Conservation (phyloP, 1,140 invertebrate species). For the Pectinophora gossypiella region DNA sequence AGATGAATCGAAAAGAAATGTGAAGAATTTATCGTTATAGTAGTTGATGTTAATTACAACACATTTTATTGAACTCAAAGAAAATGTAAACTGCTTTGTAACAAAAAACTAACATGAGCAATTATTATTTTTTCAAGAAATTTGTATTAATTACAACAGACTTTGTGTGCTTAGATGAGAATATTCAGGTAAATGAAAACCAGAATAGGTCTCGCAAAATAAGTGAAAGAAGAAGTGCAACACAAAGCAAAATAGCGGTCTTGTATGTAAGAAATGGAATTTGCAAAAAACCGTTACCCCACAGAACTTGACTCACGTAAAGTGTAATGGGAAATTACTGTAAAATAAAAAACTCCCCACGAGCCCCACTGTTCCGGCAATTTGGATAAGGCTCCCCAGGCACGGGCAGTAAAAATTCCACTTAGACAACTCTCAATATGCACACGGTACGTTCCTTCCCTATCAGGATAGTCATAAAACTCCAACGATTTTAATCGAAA, state of each 20-base stretch:
- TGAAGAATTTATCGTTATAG: too few species aligned
- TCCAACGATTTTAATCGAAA: conserved; percentile 64
- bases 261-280: conserved; percentile 25
- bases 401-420: conserved; percentile 65
- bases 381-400: conserved; percentile 66
- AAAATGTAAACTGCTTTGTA: too few species aligned
- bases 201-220: too few species aligned
- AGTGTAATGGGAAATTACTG: conserved; percentile 73
- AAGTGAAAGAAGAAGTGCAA: too few species aligned
- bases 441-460: conserved; percentile 35
- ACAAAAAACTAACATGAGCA: too few species aligned
- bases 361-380: conserved; percentile 52
- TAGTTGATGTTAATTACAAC: too few species aligned
- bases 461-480: conserved; percentile 55
- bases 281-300: conserved; percentile 59
- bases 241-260: conserved; percentile 35
- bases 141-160: too few species aligned
- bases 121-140: too few species aligned
- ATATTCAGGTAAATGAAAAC: too few species aligned
- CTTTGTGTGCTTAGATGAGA: too few species aligned
- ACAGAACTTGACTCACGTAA: conserved; percentile 61
- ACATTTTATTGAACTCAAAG: too few species aligned
- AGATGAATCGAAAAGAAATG: too few species aligned
- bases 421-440: conserved; percentile 67
- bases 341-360: conserved; percentile 72